A percentile compares a stretch with the other conserved stretches of the same genome.
These are phyloP conservation scores for Desmophyllum pertusum DNA, from an alignment of 92 coral and sea anemone genomes.

Conservation along the genomic window DNA sequence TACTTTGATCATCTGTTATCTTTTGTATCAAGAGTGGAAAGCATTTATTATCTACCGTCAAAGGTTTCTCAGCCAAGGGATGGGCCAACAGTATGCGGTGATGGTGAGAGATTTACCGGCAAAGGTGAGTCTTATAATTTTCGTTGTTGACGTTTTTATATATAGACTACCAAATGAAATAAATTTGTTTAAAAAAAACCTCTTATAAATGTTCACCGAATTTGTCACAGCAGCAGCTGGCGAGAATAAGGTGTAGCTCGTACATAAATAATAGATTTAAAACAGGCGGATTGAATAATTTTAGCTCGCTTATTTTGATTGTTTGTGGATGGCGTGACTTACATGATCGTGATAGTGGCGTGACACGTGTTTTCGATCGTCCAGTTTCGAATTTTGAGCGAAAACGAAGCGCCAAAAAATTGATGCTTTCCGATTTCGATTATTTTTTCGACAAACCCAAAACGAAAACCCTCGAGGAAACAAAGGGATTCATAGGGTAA, in stretches of 20 bases:
- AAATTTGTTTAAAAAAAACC: background rate
- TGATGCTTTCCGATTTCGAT: background rate
- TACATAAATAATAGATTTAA: conserved; percentile 16
- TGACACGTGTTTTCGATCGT: background rate
- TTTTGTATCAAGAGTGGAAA: conserved; percentile 83
- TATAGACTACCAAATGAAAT: background rate
- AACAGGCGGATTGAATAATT: conserved; percentile 7
- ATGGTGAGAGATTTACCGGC: conserved; percentile 86
- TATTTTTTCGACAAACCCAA: too few relatives aligned
- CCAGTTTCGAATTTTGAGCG: background rate
- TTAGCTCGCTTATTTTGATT: background rate
- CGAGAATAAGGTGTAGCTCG: background rate
- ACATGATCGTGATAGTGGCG: background rate
- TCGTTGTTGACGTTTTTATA: too few relatives aligned
- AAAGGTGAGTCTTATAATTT: conserved; percentile 64
- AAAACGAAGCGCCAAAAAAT: background rate
- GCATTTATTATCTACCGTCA: conserved; percentile 80
- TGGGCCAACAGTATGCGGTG: conserved; percentile 83
- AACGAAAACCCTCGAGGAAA: background rate
- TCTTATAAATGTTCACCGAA: background rate
- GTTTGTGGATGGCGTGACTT: conserved; percentile 16
- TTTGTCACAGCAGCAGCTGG: conserved; percentile 22
- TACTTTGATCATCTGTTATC: conserved; percentile 77
- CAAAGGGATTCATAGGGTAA: background rate
- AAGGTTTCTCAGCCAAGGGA: conserved; percentile 72